Base-by-base conservation (phyloP, 2,888 invertebrate species). In the Opisthograptis luteolata region DNA sequence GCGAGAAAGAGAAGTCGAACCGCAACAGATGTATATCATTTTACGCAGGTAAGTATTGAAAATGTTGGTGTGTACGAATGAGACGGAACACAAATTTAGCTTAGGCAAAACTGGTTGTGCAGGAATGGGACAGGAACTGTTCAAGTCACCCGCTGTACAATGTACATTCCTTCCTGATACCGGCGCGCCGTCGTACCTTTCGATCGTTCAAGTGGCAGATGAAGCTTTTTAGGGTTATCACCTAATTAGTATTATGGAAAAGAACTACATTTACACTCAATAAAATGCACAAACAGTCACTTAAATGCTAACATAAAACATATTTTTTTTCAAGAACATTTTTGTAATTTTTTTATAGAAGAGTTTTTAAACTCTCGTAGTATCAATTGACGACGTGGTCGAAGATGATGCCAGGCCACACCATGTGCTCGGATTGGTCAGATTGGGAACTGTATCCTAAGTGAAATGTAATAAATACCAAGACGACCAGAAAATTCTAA, bases 141-240 rank as follows among this genome's bases (percentile, higher is more conserved):
- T 86, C 86, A 87, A 89, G 89, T 89, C 85, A 88, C 89, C 87
- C 88, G 84, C 84, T 86, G 86, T 89, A 86, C 89, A 90, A 84
- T 86, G 86, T 89, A 86, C 89, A 90, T 90, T 90, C 90, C 90
- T 89, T 88, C 87, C 88, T 88, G 88, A 89, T 90, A 89, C 88
- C 85, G 85, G 84, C 83, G 79, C 78, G 77, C 76, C 79, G 86
- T 83, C 85, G 87, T 90, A 89, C 90, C 90, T 89, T 90, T 90
- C 90, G 89, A 90, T 89, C 90, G 89, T 85, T 90, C 89, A 88
- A 90, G 89, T 90, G 89, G 89, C 89, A 88, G 90, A 89, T 90
- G 89, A 89, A 88, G 86, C 86, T 84, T 85, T 59, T 86, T 80
- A 90, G 90, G 90, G 90, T 70, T 87, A 84, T 77, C 87, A 82